A percentile compares a stretch with the other conserved stretches of the same genome.
phyloP scores from a whole-genome alignment of 2,113 vertebrate species.

The Bolborhynchus lineola region DNA sequence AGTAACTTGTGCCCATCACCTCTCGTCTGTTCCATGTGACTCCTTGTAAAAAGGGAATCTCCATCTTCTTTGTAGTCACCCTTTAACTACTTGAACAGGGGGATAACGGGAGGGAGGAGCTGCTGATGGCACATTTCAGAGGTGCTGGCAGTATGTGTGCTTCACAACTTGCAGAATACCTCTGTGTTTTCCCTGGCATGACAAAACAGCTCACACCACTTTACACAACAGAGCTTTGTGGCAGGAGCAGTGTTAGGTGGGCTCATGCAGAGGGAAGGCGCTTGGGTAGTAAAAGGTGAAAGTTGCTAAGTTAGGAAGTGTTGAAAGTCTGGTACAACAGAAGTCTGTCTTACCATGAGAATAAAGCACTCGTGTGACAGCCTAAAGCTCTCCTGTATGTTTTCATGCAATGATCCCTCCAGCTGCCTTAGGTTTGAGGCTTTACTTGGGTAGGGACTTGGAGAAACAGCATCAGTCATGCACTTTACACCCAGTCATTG shows the following conservation, averaged over 20 bases:
- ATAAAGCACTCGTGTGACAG: not conserved
- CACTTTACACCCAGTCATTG: not conserved
- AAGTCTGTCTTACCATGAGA: rapidly evolving
- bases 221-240: rapidly evolving
- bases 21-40: not conserved
- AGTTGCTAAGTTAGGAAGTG: not conserved
- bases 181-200: rapidly evolving
- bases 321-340: not conserved
- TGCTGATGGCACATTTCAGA: rapidly evolving
- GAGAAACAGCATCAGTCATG: not conserved
- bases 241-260: not conserved
- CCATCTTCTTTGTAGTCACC: not conserved
- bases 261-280: too few relatives aligned
- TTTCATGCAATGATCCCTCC: not conserved
- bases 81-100: not conserved
- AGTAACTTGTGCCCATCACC: not conserved
- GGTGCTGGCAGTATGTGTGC: too few relatives aligned
- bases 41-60: not conserved
- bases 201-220: rapidly evolving
- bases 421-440: not conserved
- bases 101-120: not conserved
- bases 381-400: not conserved
- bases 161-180: not conserved
- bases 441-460: not conserved
- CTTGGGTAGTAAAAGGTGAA: too few relatives aligned